These are phyloP conservation scores for Peromyscus californicus DNA, from an alignment of 2,113 vertebrate genomes.

Conservation along the genomic window DNA sequence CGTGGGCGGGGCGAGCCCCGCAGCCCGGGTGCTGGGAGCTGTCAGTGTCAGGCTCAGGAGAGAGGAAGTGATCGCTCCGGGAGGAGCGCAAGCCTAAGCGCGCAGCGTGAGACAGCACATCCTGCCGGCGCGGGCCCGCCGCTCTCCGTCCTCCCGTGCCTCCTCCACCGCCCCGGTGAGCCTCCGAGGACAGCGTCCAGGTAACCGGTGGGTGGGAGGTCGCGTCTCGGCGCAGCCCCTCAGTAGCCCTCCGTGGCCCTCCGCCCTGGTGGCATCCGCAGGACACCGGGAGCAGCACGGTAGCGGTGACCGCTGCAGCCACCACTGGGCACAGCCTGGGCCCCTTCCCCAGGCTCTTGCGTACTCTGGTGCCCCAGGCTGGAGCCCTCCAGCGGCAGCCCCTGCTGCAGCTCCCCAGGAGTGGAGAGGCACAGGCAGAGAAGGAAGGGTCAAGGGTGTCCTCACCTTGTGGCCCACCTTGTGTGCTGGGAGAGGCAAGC, in stretches of 20 bases:
- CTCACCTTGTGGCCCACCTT: constrained; percentile 71
- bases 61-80: constrained; percentile 75
- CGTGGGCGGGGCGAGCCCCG: constrained; percentile 46
- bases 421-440: not conserved
- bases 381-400: constrained; percentile 25
- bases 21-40: constrained; percentile 54
- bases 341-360: not conserved
- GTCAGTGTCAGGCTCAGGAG: constrained; percentile 70
- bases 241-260: not conserved
- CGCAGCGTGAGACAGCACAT: constrained; percentile 89
- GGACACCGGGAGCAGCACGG: not conserved
- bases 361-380: not conserved
- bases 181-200: constrained; percentile 31
- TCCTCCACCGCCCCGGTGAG: not conserved
- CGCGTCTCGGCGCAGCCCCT: not conserved
- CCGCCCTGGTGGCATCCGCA: not conserved
- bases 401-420: not conserved
- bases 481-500: constrained; percentile 15
- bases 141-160: constrained; percentile 47
- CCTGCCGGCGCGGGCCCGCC: constrained; percentile 74
- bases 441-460: constrained; percentile 26
- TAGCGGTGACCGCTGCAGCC: not conserved
- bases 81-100: constrained; percentile 75
- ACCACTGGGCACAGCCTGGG: not conserved
- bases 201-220: constrained; percentile 22